phyloP scores from a whole-genome alignment of 92 coral and sea anemone species.

The Hydrozoanthus gracilis region DNA sequence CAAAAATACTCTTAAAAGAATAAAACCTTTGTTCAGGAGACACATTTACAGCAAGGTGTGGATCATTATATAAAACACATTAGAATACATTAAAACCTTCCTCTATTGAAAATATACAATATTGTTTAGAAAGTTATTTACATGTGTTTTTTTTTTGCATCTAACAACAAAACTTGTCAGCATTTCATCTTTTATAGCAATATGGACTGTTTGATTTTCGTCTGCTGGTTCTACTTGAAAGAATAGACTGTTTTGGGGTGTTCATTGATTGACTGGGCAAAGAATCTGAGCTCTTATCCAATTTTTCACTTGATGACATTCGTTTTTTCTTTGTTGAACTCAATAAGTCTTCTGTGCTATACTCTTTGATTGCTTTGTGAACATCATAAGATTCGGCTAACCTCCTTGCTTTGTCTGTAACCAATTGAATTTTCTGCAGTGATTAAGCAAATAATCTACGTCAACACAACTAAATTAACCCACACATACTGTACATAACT shows the following conservation, averaged over 20 bases:
- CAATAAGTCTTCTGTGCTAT: not conserved
- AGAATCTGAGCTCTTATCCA: not conserved
- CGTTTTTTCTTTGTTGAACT: not conserved
- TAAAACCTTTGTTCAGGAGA: too few relatives aligned
- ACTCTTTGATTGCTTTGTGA: not conserved
- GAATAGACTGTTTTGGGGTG: not conserved
- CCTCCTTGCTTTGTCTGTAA: conserved; percentile 7
- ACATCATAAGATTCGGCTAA: not conserved
- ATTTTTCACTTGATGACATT: not conserved
- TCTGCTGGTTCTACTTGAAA: too few relatives aligned
- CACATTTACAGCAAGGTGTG: too few relatives aligned
- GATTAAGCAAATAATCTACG: not conserved
- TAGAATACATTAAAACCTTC: too few relatives aligned
- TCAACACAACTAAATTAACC: not conserved
- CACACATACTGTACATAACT: not conserved
- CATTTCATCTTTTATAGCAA: too few relatives aligned
- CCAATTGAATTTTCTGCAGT: not conserved
- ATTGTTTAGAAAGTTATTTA: too few relatives aligned
- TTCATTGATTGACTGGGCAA: not conserved
- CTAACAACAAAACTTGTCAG: too few relatives aligned
- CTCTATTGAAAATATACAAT: too few relatives aligned
- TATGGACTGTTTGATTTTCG: too few relatives aligned
- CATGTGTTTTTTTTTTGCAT: too few relatives aligned
- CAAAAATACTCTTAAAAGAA: too few relatives aligned
- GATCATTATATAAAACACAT: too few relatives aligned